Conservation (phyloP, 2,888 invertebrate genomes). For the Aplocera efformata region DNA sequence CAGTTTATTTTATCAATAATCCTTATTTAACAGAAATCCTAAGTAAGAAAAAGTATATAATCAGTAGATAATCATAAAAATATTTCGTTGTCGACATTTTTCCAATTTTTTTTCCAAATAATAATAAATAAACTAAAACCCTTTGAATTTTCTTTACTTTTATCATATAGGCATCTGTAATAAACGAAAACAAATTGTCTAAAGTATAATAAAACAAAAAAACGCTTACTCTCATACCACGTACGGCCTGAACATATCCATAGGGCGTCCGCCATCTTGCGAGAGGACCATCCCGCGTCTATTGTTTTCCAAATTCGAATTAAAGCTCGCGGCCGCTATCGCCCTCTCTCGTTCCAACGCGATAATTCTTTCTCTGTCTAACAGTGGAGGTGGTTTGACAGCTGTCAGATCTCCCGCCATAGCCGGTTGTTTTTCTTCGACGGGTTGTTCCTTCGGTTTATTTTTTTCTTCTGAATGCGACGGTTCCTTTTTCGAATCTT, state of each 20-base stretch:
- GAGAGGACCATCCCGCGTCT: constrained; percentile 69
- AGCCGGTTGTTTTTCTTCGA: constrained; percentile 55
- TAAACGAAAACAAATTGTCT: constrained; percentile 20
- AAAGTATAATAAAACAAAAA: constrained; percentile 46
- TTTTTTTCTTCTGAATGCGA: constrained; percentile 59
- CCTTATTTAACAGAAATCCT: no score
- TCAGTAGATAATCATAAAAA: no score
- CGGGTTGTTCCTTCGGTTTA: constrained; percentile 51
- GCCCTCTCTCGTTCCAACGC: constrained; percentile 70
- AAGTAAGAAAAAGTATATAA: no score
- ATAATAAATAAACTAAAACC: no score
- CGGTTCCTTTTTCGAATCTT: constrained; percentile 86
- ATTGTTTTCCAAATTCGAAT: constrained; percentile 75
- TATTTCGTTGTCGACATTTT: no score
- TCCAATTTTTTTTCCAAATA: no score
- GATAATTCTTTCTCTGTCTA: constrained; percentile 75
- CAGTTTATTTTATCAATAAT: no score
- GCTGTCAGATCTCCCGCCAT: constrained; percentile 69
- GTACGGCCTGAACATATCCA: constrained; percentile 78
- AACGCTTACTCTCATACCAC: constrained; percentile 70
- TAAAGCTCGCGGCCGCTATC: constrained; percentile 75
- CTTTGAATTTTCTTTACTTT: no score
- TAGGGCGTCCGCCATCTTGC: constrained; percentile 68
- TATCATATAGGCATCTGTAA: no score
- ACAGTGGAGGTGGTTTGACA: constrained; percentile 67